Base-by-base conservation (phyloP, 2,113 vertebrate species). In the Herpailurus yagouaroundi region DNA sequence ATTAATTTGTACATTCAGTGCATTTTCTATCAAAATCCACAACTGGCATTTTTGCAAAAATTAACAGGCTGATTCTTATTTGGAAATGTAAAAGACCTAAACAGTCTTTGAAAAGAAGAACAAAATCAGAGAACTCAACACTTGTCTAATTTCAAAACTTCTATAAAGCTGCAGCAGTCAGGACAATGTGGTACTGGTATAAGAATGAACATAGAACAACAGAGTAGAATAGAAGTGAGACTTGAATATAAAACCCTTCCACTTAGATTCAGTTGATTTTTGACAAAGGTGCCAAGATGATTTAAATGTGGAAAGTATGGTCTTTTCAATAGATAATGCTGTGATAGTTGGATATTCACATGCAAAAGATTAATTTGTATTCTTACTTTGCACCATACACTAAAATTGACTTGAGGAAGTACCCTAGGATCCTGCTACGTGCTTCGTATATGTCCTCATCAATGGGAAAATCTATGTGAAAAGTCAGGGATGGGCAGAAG, bases 231-330 rank as follows among this genome's bases (percentile, higher is more conserved):
- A 82, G 57, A 94, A 87, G 73, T 91, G 29, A 63, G 41, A 77
- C 87, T 82, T 16, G 23, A 95, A 52, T 63, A 71, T 27, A 82
- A 87, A 92, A 76, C 29, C 31, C 48, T 60, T 83, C 71, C 13
- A 15, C 18, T 74, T 86, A 33, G 3, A 66, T 27, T 84, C 76
- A 89, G 27, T 80, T 52, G 29, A 69, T 36, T 90, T 31, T 77
- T 71, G 18, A 41, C 29, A 63, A 71, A 71, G 25, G 21, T 89
- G 41, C 84, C 52, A 85, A 60, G 29, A 55, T 31, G 45, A 7
- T 77, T 82, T 82, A 96, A 88, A 92, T 63, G 23, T 77, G 69
- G 60, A 77, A 79, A 89, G 63, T n/a, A 45, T 77, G 95, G 5
- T 84, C 79, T 92, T 92, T 89, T 79, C 19, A 92, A 71, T 9